A percentile compares a stretch with the other conserved stretches of the same genome.
These are phyloP conservation scores for Maccullochella peelii DNA, from an alignment of 2,113 vertebrate species.

Conservation along the genomic window DNA sequence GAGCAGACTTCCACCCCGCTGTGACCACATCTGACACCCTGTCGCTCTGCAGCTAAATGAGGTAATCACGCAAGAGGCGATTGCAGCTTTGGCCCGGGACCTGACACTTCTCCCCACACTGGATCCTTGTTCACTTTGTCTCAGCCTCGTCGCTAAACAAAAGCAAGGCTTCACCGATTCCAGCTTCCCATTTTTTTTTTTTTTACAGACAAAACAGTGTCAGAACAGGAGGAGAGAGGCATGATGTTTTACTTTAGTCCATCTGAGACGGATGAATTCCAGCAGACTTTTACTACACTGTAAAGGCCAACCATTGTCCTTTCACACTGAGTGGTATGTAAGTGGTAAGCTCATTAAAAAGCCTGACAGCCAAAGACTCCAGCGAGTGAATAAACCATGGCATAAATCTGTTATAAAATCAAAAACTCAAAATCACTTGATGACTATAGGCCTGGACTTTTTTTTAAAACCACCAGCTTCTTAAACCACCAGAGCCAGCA, in stretches of 20 bases:
- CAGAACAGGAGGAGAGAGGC: slow-evolving; percentile 23
- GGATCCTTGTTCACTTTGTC: slow-evolving; percentile 49
- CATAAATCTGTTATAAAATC: slow-evolving; percentile 58
- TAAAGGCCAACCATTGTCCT: slow-evolving; percentile 41
- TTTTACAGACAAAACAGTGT: slow-evolving; percentile 20
- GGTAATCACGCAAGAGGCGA: slow-evolving; percentile 69
- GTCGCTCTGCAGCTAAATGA: slow-evolving; percentile 67
- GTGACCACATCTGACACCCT: slow-evolving; percentile 68
- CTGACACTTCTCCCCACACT: slow-evolving; percentile 48
- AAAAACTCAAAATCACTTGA: slow-evolving; percentile 28
- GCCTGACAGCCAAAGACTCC: slow-evolving; percentile 40
- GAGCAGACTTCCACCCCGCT: slow-evolving; percentile 71
- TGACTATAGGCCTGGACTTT: neutral
- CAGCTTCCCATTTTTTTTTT: slow-evolving; percentile 8
- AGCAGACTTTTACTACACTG: slow-evolving; percentile 15
- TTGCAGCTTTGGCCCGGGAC: slow-evolving; percentile 49
- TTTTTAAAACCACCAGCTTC: neutral
- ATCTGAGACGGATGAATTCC: slow-evolving; percentile 24
- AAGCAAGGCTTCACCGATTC: slow-evolving; percentile 29
- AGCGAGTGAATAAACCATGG: slow-evolving; percentile 41
- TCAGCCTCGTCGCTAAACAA: slow-evolving; percentile 30
- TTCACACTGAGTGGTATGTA: slow-evolving; percentile 36
- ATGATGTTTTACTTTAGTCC: slow-evolving; percentile 13
- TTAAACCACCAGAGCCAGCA: neutral
- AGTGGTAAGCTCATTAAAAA: slow-evolving; percentile 56